Evolutionary conservation across 2,113 vertebrate genomes (phyloP), one percentile per base, ranked within the genome.

Genomic region (Phrynosoma platyrhinos): DNA sequence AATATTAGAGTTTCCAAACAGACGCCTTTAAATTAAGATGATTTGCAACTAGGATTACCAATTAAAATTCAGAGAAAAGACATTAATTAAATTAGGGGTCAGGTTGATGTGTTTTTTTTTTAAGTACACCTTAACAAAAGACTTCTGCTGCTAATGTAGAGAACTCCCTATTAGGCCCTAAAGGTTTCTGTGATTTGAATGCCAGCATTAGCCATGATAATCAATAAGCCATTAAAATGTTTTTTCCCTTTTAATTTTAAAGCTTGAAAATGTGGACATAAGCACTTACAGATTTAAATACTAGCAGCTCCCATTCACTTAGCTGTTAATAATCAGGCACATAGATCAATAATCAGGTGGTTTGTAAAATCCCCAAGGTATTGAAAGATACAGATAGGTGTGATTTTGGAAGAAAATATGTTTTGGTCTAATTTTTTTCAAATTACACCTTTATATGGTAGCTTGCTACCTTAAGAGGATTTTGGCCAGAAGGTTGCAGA

Each of bases 1-100:
- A 96, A 94, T 94, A 91, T 88, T 94, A 72, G 1, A 40, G 66
- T 90, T 93, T 93, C 72, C 75, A 90, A 83, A 36, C 6, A 86
- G 77, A 89, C 55, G 91, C 86, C 87, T 13, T 18, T 90, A 82
- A 87, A 95, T 30, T 74, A 83, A 90, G 84, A 53, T 89, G 89
- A 90, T 93, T 94, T 94, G 55, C 53, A 66, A 71, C 52, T 3
- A 68, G 72, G 90, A 79, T 53, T 82, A 84, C 92, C 86, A 94
- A 87, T 91, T 94, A 36, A 85, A 90, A 91, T 83, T 78, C 88
- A 66, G 72, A 82, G 80, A 90, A 93, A 88, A 90, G 30, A 52
- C 58, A 55, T 12, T 91, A 82, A 62, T 89, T 32, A 69, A 58
- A 78, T 88, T 93, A 91, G 91, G 75, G 79, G 87, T 89, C 4